Base-by-base conservation (phyloP, 1,140 invertebrate genomes). In the Vollenhovia emeryi region DNA sequence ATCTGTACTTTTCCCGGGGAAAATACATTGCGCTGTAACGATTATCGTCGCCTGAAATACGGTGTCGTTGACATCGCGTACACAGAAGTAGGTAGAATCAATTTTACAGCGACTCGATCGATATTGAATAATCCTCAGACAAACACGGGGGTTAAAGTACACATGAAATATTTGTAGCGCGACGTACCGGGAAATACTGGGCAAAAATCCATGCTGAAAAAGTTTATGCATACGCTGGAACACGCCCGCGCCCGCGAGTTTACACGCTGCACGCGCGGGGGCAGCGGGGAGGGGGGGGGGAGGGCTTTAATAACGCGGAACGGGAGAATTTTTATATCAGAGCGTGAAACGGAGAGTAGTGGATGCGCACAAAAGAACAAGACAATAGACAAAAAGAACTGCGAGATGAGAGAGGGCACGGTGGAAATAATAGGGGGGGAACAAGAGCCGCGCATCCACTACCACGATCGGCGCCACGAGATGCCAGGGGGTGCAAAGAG, bases 361-460 rank as follows among this genome's bases (percentile, higher is more conserved):
- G 45, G 66, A 57, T 36, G 48, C 64, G 78, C 50, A 80, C 78
- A 80, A 80, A 80, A 80, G 78, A 80, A 80, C 78, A 80, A 80
- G 78, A 80, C 78, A 80, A 80, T 80, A 71, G 78, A 57, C 50
- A 80, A 80, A 80, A 71, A 80, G 78, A 80, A 69, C 78, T 57
- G 57, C n/a, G 78, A 80, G 50, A 80, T 15, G 43, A 40, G 62
- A 71, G 64, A 71, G 78, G 36, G 48, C 36, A 80, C 64, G 78
- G 78, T 33, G 78, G 50, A 80, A 80, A 80, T 80, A 80, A 80
- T 80, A 80, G 78, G 64, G 36, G 64, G 36, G 64, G 64, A 69
- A 80, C 78, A 71, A 73, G 75, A 68, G 43, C n/a, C 30, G 75
- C 30, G 60, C 75, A 68, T 79, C 75, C 74, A n/a, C n/a, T 52